These are phyloP conservation scores for Ferdinandea cuprea DNA, from an alignment of 2,888 invertebrate genomes.

Conservation along the genomic window DNA sequence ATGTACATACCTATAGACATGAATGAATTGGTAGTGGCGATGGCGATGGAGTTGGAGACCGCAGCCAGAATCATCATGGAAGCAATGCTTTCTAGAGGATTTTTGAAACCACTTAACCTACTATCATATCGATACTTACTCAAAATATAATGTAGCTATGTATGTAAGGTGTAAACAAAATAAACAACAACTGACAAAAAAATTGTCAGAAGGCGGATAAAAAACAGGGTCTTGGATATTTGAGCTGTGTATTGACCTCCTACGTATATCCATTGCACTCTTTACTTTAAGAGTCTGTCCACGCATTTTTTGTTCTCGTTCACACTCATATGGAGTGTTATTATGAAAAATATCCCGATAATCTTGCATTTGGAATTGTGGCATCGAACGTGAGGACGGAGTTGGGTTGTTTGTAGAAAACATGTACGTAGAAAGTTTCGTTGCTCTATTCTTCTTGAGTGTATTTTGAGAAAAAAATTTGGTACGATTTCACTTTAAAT, in stretches of 20 bases:
- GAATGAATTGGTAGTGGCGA: neutral
- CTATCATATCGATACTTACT: slow-evolving; percentile 2
- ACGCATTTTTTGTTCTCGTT: slow-evolving; percentile 45
- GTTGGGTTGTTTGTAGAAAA: no score
- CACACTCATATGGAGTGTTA: slow-evolving; percentile 24
- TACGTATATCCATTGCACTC: slow-evolving; percentile 26
- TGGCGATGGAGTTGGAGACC: slow-evolving; percentile 38
- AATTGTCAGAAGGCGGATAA: neutral
- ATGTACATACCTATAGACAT: no score
- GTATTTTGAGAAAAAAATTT: no score
- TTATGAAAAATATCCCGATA: slow-evolving; percentile 19
- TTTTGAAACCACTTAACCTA: slow-evolving; percentile 41
- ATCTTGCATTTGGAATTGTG: neutral
- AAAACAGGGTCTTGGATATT: slow-evolving; percentile 15
- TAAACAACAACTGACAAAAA: neutral
- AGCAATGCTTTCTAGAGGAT: slow-evolving; percentile 19
- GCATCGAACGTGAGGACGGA: no score
- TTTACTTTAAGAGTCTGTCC: slow-evolving; percentile 12
- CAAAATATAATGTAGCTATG: neutral
- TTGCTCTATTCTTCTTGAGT: no score
- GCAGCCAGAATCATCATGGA: slow-evolving; percentile 22
- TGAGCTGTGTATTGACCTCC: slow-evolving; percentile 29
- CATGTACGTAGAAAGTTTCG: no score
- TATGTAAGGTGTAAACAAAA: neutral
- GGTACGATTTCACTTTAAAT: no score